These are phyloP conservation scores for Aviceda subcristata DNA, from an alignment of 2,113 vertebrate species.

Conservation along the genomic window DNA sequence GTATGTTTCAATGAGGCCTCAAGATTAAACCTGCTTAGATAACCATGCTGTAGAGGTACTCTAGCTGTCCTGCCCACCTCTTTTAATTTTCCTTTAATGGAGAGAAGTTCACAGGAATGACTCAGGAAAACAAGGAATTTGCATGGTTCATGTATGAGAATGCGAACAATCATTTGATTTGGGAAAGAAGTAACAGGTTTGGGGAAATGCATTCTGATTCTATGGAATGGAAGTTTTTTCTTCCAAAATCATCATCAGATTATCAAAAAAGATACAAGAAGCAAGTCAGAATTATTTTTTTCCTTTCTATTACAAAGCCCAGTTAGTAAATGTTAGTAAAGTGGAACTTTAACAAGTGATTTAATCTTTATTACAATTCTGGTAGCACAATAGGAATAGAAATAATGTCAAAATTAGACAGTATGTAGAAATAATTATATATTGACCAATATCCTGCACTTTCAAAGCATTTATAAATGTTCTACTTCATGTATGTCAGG, in stretches of 20 bases:
- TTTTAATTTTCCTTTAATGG: background rate
- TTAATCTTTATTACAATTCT: background rate
- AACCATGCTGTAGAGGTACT: background rate
- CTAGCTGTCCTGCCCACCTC: background rate
- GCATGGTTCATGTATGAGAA: background rate
- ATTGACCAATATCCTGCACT: background rate
- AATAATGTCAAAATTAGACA: background rate
- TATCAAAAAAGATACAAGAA: background rate
- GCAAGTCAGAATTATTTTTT: background rate
- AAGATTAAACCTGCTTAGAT: background rate
- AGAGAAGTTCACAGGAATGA: background rate
- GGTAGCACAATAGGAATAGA: background rate
- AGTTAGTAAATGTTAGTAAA: background rate
- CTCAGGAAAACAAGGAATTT: background rate
- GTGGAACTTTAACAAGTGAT: background rate
- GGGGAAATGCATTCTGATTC: background rate
- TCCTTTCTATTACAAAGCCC: background rate
- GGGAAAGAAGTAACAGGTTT: conserved; percentile 1
- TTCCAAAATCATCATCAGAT: background rate
- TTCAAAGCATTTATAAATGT: background rate
- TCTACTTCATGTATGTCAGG: background rate
- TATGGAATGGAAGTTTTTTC: background rate
- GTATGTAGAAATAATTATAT: background rate
- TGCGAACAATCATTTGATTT: background rate
- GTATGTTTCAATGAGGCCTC: background rate